Evolutionary conservation across 2,113 vertebrate genomes (phyloP).

Genomic region (Aleadryas rufinucha): DNA sequence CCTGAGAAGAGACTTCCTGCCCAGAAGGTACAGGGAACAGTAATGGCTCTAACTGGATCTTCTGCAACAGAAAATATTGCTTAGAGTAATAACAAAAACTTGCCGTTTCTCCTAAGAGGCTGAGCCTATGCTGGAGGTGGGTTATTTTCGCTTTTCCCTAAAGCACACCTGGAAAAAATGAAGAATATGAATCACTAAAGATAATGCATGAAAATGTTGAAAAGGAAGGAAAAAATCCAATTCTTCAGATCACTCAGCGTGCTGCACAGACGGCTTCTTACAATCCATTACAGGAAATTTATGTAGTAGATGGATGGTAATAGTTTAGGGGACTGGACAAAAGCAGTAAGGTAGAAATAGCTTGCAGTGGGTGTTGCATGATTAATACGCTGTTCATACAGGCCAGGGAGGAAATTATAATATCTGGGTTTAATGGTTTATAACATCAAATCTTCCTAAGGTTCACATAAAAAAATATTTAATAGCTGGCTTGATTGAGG

Average conservation of each 20-base stretch:
- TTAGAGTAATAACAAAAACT: conserved; percentile 3
- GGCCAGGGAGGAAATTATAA: not conserved
- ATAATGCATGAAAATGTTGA: not conserved
- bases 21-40: not conserved
- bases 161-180: conserved; percentile 15
- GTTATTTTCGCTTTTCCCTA: not conserved
- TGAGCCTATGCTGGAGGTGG: not conserved
- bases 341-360: not conserved
- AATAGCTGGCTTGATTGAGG: not conserved
- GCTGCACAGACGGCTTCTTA: not conserved
- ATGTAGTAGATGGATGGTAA: not conserved
- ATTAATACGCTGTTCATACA: not conserved
- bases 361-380: not conserved
- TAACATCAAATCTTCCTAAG: not conserved
- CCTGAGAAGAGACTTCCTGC: not conserved
- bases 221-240: not conserved
- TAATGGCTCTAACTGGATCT: not conserved
- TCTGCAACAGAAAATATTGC: not conserved
- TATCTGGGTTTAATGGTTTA: not conserved
- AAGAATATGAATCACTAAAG: not conserved
- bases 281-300: not conserved
- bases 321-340: not conserved
- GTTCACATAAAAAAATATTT: not conserved
- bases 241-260: not conserved
- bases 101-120: not conserved